Base-by-base conservation (phyloP, 2,113 vertebrate genomes). In the Thunnus maccoyii region DNA sequence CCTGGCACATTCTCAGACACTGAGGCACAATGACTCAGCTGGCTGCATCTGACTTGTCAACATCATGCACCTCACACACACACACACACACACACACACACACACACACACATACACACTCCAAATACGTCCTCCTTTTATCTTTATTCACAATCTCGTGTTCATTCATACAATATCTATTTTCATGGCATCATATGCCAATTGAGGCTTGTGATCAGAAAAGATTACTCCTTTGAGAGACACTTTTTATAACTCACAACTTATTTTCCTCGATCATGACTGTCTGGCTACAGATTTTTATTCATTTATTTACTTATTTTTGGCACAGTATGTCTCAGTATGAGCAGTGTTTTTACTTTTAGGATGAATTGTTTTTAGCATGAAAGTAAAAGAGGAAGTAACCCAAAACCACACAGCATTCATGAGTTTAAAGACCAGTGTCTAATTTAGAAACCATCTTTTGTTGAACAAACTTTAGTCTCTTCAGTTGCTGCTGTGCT, bases 21-120 rank as follows among this genome's bases (percentile, higher is more conserved):
- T 54, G 67, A 65, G n/a, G 58, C 13, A 10, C 16, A 12, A 1
- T 80, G 76, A 84, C 60, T 84, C 71, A 73, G 9, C 41, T 13
- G 9, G 32, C 27, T 47, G 18, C 16, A 8, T 64, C 44, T 72
- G 80, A 77, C 73, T 60, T 0, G 13, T 64, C 22, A 41, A 41
- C 7, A 41, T 41, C 36, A 41, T 36, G 32, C 32, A 36, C 5
- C 5, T 41, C 36, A 41, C 36, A 41, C 36, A 41, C 1, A 41
- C 36, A 41, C 36, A 32, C 32, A 32, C 32, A 32, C 32, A 32
- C 32, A 32, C 32, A 32, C 32, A 32, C 32, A 32, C 32, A 32
- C 32, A 30, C n/a, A 66, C 16, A 30, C 17, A 15, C 52, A 48
- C 15, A 41, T 3, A 41, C 36, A 41, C 36, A 41, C 36, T 41